Conservation (phyloP, 2,797 vertebrate genomes). For the Antennarius maculatus region DNA sequence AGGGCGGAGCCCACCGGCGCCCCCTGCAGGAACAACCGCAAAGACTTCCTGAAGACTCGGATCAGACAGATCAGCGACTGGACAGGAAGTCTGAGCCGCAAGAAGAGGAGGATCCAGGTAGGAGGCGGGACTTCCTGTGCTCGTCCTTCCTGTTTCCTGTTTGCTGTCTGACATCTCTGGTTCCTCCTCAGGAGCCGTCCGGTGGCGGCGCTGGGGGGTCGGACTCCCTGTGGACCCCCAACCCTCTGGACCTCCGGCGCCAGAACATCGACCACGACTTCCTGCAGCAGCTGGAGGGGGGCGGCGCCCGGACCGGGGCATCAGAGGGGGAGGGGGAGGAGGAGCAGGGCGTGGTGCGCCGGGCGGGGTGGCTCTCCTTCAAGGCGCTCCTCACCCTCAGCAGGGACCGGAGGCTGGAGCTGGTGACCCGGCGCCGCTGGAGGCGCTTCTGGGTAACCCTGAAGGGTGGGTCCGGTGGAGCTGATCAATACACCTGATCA, state of each 20-base stretch:
- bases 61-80: constrained; percentile 93
- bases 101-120: constrained; percentile 94
- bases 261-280: constrained; percentile 93
- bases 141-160: too few species aligned
- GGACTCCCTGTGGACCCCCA: constrained; percentile 74
- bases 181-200: constrained; percentile 82
- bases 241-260: constrained; percentile 78
- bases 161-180: not conserved
- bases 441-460: constrained; percentile 93
- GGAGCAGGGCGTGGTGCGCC: constrained; percentile 90
- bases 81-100: constrained; percentile 94
- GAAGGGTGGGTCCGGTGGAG: constrained; percentile 81
- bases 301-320: constrained; percentile 71
- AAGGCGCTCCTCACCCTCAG: constrained; percentile 90
- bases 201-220: constrained; percentile 73
- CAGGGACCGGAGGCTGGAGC: constrained; percentile 91
- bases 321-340: constrained; percentile 78
- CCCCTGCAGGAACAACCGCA: constrained; percentile 78
- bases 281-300: constrained; percentile 89
- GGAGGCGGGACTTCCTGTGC: constrained; percentile 13
- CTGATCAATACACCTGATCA: too few species aligned
- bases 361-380: constrained; percentile 93
- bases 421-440: constrained; percentile 89
- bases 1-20: constrained; percentile 66
- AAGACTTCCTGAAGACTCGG: constrained; percentile 89